phyloP scores from a whole-genome alignment of 2,113 vertebrate species.

The Peromyscus leucopus region DNA sequence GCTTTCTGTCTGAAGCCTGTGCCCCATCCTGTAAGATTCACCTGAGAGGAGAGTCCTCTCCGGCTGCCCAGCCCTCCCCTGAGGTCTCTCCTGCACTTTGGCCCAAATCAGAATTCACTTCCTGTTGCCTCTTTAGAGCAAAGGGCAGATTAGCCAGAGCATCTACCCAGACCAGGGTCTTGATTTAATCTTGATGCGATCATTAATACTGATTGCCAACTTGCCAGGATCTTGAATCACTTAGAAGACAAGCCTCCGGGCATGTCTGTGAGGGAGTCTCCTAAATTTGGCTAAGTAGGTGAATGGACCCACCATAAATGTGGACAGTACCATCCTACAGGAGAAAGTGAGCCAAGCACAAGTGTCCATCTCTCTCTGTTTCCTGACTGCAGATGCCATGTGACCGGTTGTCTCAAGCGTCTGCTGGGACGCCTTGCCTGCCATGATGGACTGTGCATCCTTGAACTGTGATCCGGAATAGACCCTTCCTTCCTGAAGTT shows the following conservation, averaged over 20 bases:
- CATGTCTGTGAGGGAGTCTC: background rate
- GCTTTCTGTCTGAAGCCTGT: background rate
- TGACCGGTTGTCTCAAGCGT: background rate
- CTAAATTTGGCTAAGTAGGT: background rate
- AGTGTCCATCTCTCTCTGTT: background rate
- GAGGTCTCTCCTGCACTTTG: too few species aligned
- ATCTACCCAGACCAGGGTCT: background rate
- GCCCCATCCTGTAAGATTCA: background rate
- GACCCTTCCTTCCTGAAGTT: background rate
- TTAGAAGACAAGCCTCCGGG: background rate
- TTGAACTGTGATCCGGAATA: background rate
- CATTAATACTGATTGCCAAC: background rate
- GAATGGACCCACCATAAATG: background rate
- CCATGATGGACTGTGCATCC: background rate
- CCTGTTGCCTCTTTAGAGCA: background rate
- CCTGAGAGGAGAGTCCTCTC: background rate
- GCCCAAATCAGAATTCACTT: background rate
- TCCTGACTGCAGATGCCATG: background rate
- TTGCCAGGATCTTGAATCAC: background rate
- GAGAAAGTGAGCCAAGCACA: background rate
- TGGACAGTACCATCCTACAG: background rate
- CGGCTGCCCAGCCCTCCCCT: rapidly evolving
- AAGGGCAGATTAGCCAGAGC: background rate
- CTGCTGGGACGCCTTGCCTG: background rate
- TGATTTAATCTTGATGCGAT: background rate